phyloP scores from a whole-genome alignment of 2,888 invertebrate species.

The Sinopyrophorus schimmeli region DNA sequence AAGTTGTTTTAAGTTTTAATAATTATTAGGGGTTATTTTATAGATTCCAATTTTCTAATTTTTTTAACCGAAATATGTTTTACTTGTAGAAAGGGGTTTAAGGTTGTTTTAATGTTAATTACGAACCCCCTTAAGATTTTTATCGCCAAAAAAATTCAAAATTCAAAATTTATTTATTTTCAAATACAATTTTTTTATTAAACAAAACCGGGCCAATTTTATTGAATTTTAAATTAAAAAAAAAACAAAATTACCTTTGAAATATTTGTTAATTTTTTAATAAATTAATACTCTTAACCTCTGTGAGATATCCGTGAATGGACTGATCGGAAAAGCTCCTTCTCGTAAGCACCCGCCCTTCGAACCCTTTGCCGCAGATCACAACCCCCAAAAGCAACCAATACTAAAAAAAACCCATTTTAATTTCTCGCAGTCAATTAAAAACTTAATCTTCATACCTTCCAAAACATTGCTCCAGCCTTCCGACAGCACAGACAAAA shows the following conservation, averaged over 20 bases:
- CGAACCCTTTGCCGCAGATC: not conserved
- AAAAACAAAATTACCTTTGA: conserved; percentile 3
- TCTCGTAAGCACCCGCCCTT: conserved; percentile 49
- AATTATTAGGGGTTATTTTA: too few species aligned
- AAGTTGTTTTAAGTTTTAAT: too few species aligned
- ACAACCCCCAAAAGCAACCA: conserved; percentile 9
- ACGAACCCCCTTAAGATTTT: too few species aligned
- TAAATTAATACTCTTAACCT: conserved; percentile 60
- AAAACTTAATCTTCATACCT: conserved; percentile 17
- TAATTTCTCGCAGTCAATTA: conserved; percentile 9
- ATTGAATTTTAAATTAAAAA: too few species aligned
- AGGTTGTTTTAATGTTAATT: too few species aligned
- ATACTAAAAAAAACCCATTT: conserved; percentile 17
- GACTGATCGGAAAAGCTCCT: conserved; percentile 81
- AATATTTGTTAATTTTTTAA: not conserved
- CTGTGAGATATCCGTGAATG: conserved; percentile 79
- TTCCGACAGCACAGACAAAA: conserved; percentile 10
- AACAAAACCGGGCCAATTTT: too few species aligned
- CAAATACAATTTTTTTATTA: too few species aligned
- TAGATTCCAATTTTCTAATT: too few species aligned
- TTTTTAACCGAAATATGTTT: too few species aligned
- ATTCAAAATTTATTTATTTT: too few species aligned
- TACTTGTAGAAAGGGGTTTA: too few species aligned
- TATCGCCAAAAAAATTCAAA: too few species aligned
- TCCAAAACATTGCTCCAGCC: conserved; percentile 14